phyloP scores from a whole-genome alignment of 2,113 vertebrate species.

The Coreoperca whiteheadi region DNA sequence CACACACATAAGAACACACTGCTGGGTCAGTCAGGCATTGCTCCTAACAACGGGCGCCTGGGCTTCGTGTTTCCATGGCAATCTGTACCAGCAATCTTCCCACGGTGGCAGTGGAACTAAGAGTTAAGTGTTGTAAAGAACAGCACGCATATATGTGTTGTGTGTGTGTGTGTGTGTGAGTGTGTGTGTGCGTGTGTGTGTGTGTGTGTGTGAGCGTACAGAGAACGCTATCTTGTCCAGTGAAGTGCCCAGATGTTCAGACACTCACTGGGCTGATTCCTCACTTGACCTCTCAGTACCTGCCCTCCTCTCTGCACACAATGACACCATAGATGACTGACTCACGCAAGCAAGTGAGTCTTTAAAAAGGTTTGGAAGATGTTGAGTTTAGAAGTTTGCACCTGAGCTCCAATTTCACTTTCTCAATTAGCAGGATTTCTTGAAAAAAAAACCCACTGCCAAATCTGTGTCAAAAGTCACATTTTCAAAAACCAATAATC shows the following conservation, averaged over 20 bases:
- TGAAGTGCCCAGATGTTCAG: conserved; percentile 81
- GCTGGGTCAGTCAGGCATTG: conserved; percentile 67
- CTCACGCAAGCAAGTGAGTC: neutral
- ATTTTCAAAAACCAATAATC: neutral
- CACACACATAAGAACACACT: conserved; percentile 70
- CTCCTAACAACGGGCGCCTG: conserved; percentile 77
- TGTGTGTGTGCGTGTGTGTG: conserved; percentile 37
- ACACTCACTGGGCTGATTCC: conserved; percentile 79
- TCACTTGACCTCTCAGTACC: conserved; percentile 77
- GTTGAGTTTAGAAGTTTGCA: neutral
- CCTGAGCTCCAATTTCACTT: neutral
- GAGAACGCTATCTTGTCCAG: conserved; percentile 66
- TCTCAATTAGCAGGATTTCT: neutral
- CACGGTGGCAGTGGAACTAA: conserved; percentile 79
- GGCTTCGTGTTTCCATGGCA: conserved; percentile 81
- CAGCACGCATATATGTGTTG: too few relatives aligned
- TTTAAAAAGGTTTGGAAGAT: neutral
- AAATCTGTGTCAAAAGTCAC: neutral
- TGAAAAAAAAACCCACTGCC: too few relatives aligned
- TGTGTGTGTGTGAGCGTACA: conserved; percentile 23
- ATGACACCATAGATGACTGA: too few relatives aligned
- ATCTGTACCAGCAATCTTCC: conserved; percentile 79
- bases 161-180: conserved; percentile 32
- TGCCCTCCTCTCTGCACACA: conserved; percentile 46
- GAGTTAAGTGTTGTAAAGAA: conserved; percentile 44